Percentiles rank a stretch among this genome's conserved stretches.
These are phyloP conservation scores for Scaptomyza pallida DNA, from an alignment of 1,140 invertebrate species.

Conservation along the genomic window DNA sequence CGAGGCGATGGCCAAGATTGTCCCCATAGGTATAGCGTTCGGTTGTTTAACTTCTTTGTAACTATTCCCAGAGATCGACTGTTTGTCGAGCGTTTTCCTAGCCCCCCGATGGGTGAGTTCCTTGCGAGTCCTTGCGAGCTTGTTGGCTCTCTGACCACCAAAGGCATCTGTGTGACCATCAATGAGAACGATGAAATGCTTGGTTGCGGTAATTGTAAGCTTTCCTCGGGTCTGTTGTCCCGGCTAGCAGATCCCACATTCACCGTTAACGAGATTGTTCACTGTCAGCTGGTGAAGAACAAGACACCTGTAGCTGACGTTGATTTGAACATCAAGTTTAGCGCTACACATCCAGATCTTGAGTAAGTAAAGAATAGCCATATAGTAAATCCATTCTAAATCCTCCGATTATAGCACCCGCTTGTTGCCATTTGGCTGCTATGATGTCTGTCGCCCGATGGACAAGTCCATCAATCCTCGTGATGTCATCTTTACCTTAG, in stretches of 20 bases:
- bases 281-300: slow-evolving; percentile 9
- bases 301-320: slow-evolving; percentile 1
- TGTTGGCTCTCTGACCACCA: slow-evolving; percentile 34
- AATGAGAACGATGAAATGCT: not conserved
- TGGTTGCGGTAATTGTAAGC: slow-evolving; percentile 25
- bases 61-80: slow-evolving; percentile 36
- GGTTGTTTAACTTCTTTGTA: slow-evolving; percentile 42
- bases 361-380: slow-evolving; percentile 39
- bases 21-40: slow-evolving; percentile 15
- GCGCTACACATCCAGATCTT: slow-evolving; percentile 33
- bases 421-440: slow-evolving; percentile 43
- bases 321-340: slow-evolving; percentile 34
- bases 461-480: slow-evolving; percentile 42
- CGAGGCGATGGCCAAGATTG: not conserved
- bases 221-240: slow-evolving; percentile 13
- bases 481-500: slow-evolving; percentile 63
- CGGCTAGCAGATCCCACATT: slow-evolving; percentile 48
- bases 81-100: slow-evolving; percentile 11
- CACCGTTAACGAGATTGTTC: slow-evolving; percentile 21
- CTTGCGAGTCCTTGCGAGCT: slow-evolving; percentile 55
- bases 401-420: slow-evolving; percentile 8
- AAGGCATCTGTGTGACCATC: slow-evolving; percentile 46
- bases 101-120: slow-evolving; percentile 18
- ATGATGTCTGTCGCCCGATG: slow-evolving; percentile 54
- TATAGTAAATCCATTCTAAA: not conserved